A percentile compares a stretch with the other conserved stretches of the same genome.
These are phyloP conservation scores for Hedya salicella DNA, from an alignment of 2,888 invertebrate genomes.

Conservation along the genomic window DNA sequence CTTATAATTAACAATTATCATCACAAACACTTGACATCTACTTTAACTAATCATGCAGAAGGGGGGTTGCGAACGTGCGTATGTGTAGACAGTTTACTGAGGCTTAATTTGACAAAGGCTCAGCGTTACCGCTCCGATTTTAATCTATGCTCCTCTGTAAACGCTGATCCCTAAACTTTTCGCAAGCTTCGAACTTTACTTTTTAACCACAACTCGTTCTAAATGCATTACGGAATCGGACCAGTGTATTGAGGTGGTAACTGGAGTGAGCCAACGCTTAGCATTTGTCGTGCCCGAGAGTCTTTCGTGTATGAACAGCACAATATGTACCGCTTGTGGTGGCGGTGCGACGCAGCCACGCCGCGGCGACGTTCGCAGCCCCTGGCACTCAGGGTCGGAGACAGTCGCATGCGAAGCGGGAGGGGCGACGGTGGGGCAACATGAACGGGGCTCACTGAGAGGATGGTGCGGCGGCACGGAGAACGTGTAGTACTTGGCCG, in stretches of 20 bases:
- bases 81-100: conserved; percentile 67
- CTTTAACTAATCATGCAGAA: conserved; percentile 81
- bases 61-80: conserved; percentile 84
- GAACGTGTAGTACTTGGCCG: conserved; percentile 87
- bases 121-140: conserved; percentile 54
- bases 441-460: conserved; percentile 86
- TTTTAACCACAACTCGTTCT: conserved; percentile 23
- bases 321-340: conserved; percentile 75
- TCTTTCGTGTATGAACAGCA: conserved; percentile 61
- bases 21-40: conserved; percentile 79
- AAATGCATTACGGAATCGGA: conserved; percentile 26
- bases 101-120: conserved; percentile 66
- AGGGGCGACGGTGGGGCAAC: conserved; percentile 85
- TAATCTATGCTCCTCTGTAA: conserved; percentile 25
- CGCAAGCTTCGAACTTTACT: conserved; percentile 38
- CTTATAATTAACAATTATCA: conserved; percentile 58
- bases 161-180: conserved; percentile 42
- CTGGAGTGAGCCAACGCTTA: conserved; percentile 52
- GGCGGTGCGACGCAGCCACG: conserved; percentile 68
- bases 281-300: conserved; percentile 59
- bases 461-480: conserved; percentile 86
- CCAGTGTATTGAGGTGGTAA: conserved; percentile 6
- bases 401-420: conserved; percentile 85
- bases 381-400: conserved; percentile 83
- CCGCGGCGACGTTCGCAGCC: conserved; percentile 82